Conservation (phyloP, 2,113 vertebrate species). For the Acanthochromis polyacanthus region DNA sequence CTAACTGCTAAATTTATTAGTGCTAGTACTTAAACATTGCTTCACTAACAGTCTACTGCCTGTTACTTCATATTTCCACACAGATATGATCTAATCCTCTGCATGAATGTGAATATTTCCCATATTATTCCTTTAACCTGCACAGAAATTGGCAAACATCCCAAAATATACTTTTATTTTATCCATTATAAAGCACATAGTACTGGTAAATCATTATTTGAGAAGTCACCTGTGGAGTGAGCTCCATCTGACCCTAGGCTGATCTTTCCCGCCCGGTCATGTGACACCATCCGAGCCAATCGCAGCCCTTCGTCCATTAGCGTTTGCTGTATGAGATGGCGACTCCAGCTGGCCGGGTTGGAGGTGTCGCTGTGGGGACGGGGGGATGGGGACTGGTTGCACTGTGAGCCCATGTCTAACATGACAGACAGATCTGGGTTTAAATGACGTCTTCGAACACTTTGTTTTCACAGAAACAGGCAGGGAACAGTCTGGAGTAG, state of each 20-base stretch:
- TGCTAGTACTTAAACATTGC: too few species aligned
- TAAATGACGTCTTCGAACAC: constrained; percentile 34
- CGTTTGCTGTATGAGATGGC: constrained; percentile 96
- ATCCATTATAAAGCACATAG: constrained; percentile 24
- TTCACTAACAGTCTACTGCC: background rate
- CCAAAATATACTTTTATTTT: constrained; percentile 46
- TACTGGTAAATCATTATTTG: constrained; percentile 37
- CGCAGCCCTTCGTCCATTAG: constrained; percentile 97
- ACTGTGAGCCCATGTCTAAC: constrained; percentile 83
- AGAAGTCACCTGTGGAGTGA: constrained; percentile 88
- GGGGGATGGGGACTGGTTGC: constrained; percentile 86
- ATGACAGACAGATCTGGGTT: constrained; percentile 71
- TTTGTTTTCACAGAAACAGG: constrained; percentile 20
- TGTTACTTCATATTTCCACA: background rate
- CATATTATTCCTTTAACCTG: background rate
- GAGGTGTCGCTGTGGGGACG: constrained; percentile 85
- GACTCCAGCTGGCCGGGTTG: constrained; percentile 91
- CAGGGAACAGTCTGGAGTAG: background rate
- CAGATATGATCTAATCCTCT: background rate
- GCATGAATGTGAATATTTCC: background rate
- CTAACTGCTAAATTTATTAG: too few species aligned
- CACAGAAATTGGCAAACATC: constrained; percentile 17
- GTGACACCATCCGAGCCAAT: constrained; percentile 95
- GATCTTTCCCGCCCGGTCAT: constrained; percentile 88
- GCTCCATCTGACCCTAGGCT: constrained; percentile 90